Conservation (phyloP, 2,797 vertebrate species). For the Lateolabrax maculatus region DNA sequence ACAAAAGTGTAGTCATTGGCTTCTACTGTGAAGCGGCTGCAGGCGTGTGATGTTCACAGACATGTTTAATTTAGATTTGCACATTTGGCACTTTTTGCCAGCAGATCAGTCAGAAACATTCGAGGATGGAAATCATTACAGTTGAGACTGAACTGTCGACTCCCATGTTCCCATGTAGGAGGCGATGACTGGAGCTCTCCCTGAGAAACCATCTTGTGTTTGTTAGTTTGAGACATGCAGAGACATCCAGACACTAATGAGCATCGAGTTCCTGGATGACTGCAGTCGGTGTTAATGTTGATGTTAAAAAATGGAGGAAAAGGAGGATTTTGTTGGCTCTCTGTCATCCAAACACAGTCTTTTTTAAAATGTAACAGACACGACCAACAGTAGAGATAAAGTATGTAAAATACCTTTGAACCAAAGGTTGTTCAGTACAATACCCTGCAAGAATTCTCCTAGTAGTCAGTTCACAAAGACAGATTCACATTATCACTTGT, state of each 20-base stretch:
- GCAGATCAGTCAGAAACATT: neutral
- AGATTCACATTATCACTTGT: constrained; percentile 44
- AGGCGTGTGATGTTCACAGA: too few species aligned
- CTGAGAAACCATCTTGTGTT: neutral
- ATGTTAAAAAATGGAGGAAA: neutral
- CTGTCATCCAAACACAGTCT: neutral
- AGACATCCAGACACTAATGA: neutral
- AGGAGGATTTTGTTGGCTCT: neutral
- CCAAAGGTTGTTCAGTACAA: neutral
- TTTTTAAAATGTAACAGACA: neutral
- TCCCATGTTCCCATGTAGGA: too few species aligned
- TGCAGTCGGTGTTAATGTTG: neutral
- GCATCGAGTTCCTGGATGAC: neutral
- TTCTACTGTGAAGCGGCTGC: too few species aligned
- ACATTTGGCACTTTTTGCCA: neutral
- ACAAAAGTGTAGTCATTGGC: too few species aligned
- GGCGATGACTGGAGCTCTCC: too few species aligned
- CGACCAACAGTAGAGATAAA: constrained; percentile 8
- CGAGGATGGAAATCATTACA: neutral
- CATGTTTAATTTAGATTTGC: neutral
- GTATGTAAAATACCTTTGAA: constrained; percentile 10
- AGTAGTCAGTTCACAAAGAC: constrained; percentile 42
- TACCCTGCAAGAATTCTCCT: neutral
- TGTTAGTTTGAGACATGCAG: neutral
- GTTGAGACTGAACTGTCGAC: neutral